phyloP scores from a whole-genome alignment of 2,888 invertebrate genomes.

The Heliconius erato region DNA sequence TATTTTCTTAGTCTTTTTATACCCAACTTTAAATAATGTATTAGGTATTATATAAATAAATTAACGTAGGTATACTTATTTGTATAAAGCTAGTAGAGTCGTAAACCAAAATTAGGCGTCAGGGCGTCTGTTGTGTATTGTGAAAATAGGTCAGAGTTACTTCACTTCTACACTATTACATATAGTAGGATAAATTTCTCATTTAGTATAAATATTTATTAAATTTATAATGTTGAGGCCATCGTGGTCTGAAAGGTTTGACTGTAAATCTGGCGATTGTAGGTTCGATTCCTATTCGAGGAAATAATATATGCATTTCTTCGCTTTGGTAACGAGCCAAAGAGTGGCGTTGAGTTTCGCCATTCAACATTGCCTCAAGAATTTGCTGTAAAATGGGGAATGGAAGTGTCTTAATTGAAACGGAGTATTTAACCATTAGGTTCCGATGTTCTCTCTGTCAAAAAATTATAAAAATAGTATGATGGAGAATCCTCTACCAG shows the following conservation, averaged over 20 bases:
- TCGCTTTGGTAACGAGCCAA: no score
- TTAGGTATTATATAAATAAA: neutral
- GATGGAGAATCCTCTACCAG: no score
- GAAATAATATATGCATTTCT: no score
- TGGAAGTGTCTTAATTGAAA: no score
- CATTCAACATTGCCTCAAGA: no score
- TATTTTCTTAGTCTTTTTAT: neutral
- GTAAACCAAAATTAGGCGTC: constrained; percentile 19
- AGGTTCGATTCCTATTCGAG: no score
- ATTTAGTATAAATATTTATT: neutral
- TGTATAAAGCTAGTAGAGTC: neutral
- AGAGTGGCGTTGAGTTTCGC: no score
- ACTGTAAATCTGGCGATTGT: no score
- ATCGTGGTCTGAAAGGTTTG: no score
- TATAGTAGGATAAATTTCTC: neutral
- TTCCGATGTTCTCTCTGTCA: neutral
- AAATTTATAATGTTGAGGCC: neutral
- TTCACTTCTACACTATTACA: neutral
- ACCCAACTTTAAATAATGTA: no score
- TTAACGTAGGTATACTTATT: neutral
- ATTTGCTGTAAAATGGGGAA: neutral
- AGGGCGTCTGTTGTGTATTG: constrained; percentile 4
- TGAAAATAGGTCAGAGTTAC: constrained; percentile 2
- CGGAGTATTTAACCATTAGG: no score
- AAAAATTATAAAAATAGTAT: no score